phyloP scores from a whole-genome alignment of 35 echinoderm and acorn worm genomes.

The Strongylocentrotus purpuratus region DNA sequence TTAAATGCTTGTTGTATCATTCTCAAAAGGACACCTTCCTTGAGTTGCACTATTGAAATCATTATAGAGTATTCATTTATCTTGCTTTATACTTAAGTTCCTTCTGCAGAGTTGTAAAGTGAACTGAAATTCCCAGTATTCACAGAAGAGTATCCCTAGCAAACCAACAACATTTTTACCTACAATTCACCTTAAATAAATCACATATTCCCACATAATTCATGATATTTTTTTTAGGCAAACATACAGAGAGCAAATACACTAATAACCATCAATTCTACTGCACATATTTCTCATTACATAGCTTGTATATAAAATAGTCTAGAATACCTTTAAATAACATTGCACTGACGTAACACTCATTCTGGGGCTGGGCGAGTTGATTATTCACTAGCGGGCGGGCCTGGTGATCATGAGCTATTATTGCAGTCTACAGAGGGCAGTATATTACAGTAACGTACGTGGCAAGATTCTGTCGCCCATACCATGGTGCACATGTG shows the following conservation, averaged over 20 bases:
- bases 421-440: not conserved
- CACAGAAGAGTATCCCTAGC: not conserved
- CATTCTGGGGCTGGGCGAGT: not conserved
- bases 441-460: not conserved
- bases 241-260: not conserved
- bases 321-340: not conserved
- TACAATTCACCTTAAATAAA: not conserved
- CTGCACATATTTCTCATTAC: not conserved
- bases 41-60: not conserved
- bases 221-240: not conserved
- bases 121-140: not conserved
- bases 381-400: not conserved
- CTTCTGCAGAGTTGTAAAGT: not conserved
- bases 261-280: not conserved
- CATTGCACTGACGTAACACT: not conserved
- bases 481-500: not conserved
- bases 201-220: not conserved
- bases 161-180: not conserved
- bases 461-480: not conserved
- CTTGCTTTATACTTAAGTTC: not conserved
- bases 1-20: not conserved
- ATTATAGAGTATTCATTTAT: not conserved
- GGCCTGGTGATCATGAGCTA: not conserved
- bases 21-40: not conserved
- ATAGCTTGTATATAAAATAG: not conserved